Percentiles rank a stretch among this genome's conserved stretches.
These are phyloP conservation scores for Erannis defoliaria DNA, from an alignment of 2,888 invertebrate species.

Conservation along the genomic window DNA sequence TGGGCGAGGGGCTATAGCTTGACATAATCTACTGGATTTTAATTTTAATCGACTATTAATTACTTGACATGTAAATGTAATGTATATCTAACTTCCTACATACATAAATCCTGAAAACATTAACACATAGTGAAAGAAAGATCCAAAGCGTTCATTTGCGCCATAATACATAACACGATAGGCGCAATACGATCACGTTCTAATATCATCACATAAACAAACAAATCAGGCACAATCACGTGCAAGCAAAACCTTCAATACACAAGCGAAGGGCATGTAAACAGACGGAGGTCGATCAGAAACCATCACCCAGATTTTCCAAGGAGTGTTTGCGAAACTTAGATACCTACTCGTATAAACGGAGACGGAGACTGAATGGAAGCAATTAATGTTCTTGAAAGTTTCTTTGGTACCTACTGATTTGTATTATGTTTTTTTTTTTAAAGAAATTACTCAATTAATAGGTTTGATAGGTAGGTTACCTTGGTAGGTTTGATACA, in stretches of 20 bases:
- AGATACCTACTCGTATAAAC: not conserved
- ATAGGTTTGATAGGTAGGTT: too few relatives aligned
- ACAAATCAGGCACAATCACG: conserved; percentile 30
- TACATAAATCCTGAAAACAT: too few relatives aligned
- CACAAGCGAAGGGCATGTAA: conserved; percentile 27
- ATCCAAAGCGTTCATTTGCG: not conserved
- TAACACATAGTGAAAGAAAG: too few relatives aligned
- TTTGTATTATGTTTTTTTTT: too few relatives aligned
- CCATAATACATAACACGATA: conserved; percentile 2
- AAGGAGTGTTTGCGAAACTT: conserved; percentile 21
- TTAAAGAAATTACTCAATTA: too few relatives aligned
- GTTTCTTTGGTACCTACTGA: not conserved
- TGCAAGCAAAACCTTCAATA: conserved; percentile 19
- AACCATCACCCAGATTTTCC: conserved; percentile 10
- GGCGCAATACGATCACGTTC: conserved; percentile 15
- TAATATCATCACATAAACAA: conserved; percentile 11
- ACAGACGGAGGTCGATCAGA: conserved; percentile 23
- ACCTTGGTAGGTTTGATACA: too few relatives aligned
- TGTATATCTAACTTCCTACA: too few relatives aligned
- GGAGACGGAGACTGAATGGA: not conserved
- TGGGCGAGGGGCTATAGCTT: too few relatives aligned
- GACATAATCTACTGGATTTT: too few relatives aligned
- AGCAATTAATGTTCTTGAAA: not conserved
- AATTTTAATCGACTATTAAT: too few relatives aligned
- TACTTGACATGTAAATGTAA: too few relatives aligned